These are phyloP conservation scores for Morone saxatilis DNA, from an alignment of 2,113 vertebrate species.

Conservation along the genomic window DNA sequence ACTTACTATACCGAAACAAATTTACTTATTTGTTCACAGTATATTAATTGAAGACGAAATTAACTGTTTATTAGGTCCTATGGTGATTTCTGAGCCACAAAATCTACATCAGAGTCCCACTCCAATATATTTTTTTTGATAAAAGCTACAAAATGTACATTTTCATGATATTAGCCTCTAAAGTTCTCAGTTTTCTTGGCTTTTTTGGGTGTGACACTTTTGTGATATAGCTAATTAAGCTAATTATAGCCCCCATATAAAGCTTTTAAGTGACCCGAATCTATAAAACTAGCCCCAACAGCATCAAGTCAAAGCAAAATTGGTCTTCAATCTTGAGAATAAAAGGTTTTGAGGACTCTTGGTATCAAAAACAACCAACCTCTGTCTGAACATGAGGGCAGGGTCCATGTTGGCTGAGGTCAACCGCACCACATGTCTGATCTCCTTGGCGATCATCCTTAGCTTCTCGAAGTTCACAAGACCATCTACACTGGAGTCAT, in stretches of 20 bases:
- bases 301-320: background rate
- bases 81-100: background rate
- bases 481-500: constrained; percentile 95
- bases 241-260: background rate
- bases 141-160: background rate
- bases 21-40: background rate
- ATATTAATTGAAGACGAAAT: background rate
- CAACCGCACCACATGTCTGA: constrained; percentile 94
- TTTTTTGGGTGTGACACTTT: background rate
- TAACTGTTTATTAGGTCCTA: no score
- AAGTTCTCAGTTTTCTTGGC: background rate
- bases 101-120: background rate
- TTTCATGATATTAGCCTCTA: background rate
- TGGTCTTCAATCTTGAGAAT: background rate
- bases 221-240: background rate
- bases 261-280: background rate
- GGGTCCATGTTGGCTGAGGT: constrained; percentile 98
- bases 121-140: background rate
- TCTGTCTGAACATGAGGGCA: constrained; percentile 97
- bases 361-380: constrained; percentile 82
- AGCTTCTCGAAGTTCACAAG: constrained; percentile 98
- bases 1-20: background rate
- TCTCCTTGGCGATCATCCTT: constrained; percentile 98
- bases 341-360: background rate
- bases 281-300: background rate